Evolutionary conservation across 1,140 invertebrate species (phyloP).

Genomic region (Venustaconcha ellipsiformis): DNA sequence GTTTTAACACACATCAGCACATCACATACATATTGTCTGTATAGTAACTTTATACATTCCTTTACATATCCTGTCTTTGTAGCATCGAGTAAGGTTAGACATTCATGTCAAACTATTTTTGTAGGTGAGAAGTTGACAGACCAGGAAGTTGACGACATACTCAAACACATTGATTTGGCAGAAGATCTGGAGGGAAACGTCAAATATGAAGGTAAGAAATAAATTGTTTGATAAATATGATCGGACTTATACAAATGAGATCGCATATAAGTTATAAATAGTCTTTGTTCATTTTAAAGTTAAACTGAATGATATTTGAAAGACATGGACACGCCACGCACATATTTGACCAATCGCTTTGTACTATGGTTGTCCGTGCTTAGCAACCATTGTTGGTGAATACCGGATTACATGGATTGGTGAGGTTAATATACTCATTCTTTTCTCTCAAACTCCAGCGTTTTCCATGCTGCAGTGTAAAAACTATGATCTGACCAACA

Average conservation of each 20-base stretch:
- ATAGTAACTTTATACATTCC: too few species aligned
- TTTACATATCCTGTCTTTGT: too few species aligned
- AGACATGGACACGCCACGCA: neutral
- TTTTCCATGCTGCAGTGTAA: too few species aligned
- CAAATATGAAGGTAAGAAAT: slow-evolving; percentile 60
- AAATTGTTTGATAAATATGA: slow-evolving; percentile 4
- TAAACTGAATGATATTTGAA: neutral
- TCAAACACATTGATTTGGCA: slow-evolving; percentile 68
- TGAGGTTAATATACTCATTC: too few species aligned
- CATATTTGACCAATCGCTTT: neutral
- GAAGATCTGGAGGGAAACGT: slow-evolving; percentile 66
- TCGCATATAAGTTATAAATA: neutral
- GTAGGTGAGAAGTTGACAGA: slow-evolving; percentile 90
- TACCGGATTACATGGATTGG: too few species aligned
- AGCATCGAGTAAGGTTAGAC: too few species aligned
- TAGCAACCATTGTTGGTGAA: too few species aligned
- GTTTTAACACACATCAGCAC: too few species aligned
- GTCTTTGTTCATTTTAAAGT: neutral
- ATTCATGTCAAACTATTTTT: slow-evolving; percentile 7
- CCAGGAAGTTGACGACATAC: slow-evolving; percentile 83
- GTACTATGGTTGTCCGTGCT: too few species aligned
- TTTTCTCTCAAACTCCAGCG: too few species aligned
- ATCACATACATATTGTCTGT: too few species aligned
- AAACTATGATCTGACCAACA: too few species aligned
- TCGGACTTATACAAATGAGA: neutral